phyloP scores from a whole-genome alignment of 2,888 invertebrate species.

The Hoplodrina blanda region DNA sequence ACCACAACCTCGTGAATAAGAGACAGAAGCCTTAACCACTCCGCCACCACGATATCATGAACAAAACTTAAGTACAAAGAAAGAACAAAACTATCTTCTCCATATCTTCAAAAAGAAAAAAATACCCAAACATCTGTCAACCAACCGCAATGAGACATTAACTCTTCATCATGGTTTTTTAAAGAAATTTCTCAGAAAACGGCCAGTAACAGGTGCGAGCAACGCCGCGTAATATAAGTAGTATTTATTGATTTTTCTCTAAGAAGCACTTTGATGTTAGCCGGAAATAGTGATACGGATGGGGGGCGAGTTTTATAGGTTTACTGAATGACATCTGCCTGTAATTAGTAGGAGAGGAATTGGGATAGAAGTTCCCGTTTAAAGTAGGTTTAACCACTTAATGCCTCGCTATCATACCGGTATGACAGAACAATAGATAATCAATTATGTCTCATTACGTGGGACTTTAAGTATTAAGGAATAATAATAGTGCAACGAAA shows the following conservation, averaged over 20 bases:
- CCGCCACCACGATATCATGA: too few species aligned
- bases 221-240: slow-evolving; percentile 60
- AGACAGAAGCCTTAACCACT: too few species aligned
- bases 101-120: slow-evolving; percentile 20
- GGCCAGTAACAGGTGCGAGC: slow-evolving; percentile 74
- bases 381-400: neutral
- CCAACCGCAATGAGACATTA: slow-evolving; percentile 26
- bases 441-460: too few species aligned
- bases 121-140: slow-evolving; percentile 32
- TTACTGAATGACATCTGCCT: slow-evolving; percentile 38
- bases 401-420: too few species aligned
- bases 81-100: neutral
- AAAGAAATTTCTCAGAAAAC: slow-evolving; percentile 73
- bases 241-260: slow-evolving; percentile 68
- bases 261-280: slow-evolving; percentile 67
- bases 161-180: slow-evolving; percentile 25
- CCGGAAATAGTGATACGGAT: slow-evolving; percentile 48
- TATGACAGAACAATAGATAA: too few species aligned
- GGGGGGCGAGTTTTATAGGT: slow-evolving; percentile 48
- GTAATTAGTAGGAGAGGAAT: slow-evolving; percentile 2
- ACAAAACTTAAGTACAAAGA: neutral
- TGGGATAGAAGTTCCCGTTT: neutral
- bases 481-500: neutral
- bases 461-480: too few species aligned
- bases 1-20: too few species aligned